Evolutionary conservation across 2,888 invertebrate species (phyloP), one percentile per base, ranked within the genome.

Genomic region (Sarcophaga caerulescens): DNA sequence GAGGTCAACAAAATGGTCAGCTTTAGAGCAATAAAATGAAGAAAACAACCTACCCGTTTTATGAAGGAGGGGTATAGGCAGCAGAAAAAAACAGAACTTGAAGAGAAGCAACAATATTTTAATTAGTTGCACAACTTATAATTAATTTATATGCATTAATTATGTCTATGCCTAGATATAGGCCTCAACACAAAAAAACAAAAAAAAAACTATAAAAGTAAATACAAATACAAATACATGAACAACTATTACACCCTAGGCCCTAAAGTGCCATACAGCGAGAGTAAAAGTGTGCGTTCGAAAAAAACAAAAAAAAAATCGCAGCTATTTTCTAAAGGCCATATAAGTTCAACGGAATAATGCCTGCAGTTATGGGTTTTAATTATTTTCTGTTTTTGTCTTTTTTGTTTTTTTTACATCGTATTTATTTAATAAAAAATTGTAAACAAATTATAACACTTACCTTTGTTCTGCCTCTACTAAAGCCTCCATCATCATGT

Each of bases 391-490:
- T 35, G 35, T 35, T 35, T 35, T 35, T 35, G 6, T 35, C 6
- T 35, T 1, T 1, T 6, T 6, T 6, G 35, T 8, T 25, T 35
- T 35, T 35, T 35, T 35, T 35, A 35, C 35, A 35, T 10, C 2
- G 35, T 35, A 35, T 35, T 35, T 35, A 35, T 35, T 35, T 35
- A 35, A 35, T 35, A 35, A 14, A 47, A 12, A 47, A 47, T 14
- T 47, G 14, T 14, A 52, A 8, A 14, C 14, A 47, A 21, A 35
- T 35, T 35, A 35, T 2, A 25, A 0, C 47, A 87, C 90, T 35
- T 88, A 92, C 92, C 92, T 92, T 92, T 92, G 92, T 91, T 88
- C 92, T 90, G 84, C 92, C 92, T 89, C 92, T 90, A 88, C 92
- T 92, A 84, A 92, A 92, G 77, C 92, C 92, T 88, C 92, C 91